Evolutionary conservation across 2,113 vertebrate genomes (phyloP).

Genomic region (Tinamus guttatus): DNA sequence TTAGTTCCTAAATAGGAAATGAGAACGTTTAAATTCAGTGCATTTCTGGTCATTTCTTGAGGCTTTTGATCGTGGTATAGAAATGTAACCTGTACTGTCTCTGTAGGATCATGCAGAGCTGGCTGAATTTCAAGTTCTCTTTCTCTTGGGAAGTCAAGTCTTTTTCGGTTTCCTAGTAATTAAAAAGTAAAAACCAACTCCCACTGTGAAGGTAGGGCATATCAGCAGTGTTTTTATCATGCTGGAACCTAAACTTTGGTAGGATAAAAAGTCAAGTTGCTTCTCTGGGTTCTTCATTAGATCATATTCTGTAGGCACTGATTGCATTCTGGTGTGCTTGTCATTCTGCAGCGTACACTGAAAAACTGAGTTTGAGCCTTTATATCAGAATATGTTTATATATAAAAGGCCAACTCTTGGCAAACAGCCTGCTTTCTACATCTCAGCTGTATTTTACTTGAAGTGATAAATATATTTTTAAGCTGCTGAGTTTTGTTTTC

Average conservation of each 20-base stretch:
- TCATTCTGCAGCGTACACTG: background rate
- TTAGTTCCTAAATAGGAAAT: background rate
- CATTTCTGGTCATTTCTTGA: background rate
- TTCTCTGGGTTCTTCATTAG: background rate
- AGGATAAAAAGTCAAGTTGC: background rate
- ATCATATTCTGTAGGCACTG: background rate
- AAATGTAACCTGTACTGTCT: background rate
- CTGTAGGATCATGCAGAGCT: slow-evolving; percentile 33
- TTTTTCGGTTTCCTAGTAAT: slow-evolving; percentile 48
- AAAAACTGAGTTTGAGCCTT: background rate
- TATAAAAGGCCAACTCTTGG: background rate
- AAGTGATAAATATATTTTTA: background rate
- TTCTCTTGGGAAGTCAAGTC: slow-evolving; percentile 36
- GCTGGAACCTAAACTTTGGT: background rate
- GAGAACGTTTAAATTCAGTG: background rate
- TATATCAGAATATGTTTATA: background rate
- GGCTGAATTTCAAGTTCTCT: slow-evolving; percentile 51
- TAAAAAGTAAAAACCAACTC: background rate
- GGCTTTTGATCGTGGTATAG: slow-evolving; percentile 27
- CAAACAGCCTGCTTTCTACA: background rate
- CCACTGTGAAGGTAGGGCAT: background rate
- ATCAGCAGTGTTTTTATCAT: slow-evolving; percentile 2
- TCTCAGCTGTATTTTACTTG: background rate
- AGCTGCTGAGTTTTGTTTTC: background rate
- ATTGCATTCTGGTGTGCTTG: background rate